Percentiles rank a stretch among this genome's conserved stretches.
Evolutionary conservation across 2,113 vertebrate genomes (phyloP).

Genomic region (Reinhardtius hippoglossoides): DNA sequence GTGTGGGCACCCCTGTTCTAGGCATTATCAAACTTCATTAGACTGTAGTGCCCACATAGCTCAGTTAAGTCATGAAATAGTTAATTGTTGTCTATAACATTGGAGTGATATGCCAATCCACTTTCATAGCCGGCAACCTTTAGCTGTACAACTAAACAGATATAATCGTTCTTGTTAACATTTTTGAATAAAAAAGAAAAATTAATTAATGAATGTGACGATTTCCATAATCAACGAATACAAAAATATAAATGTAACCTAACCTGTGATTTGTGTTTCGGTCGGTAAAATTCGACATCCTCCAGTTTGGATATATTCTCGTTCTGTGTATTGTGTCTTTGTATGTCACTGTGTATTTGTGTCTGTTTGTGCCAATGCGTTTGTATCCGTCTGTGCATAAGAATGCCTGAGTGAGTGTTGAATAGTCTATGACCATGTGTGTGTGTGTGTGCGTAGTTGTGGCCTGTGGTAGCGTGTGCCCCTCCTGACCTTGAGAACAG

Average conservation of each 20-base stretch:
- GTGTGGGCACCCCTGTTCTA: too few relatives aligned
- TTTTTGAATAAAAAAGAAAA: too few relatives aligned
- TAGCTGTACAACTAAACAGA: too few relatives aligned
- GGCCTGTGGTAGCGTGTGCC: conserved; percentile 73
- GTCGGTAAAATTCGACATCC: background rate
- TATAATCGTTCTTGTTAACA: too few relatives aligned
- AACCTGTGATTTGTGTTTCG: background rate
- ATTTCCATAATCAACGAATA: background rate
- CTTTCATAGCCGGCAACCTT: too few relatives aligned
- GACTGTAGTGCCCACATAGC: too few relatives aligned
- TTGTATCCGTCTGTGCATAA: conserved; percentile 46
- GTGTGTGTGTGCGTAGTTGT: conserved; percentile 52
- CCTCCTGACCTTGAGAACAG: conserved; percentile 80
- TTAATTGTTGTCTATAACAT: too few relatives aligned
- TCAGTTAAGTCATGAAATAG: too few relatives aligned
- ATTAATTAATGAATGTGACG: background rate
- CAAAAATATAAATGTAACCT: background rate
- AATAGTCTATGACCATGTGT: conserved; percentile 34
- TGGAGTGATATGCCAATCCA: too few relatives aligned
- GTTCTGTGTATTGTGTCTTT: background rate
- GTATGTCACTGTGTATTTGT: conserved; percentile 14
- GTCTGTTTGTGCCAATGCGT: background rate
- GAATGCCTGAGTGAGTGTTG: conserved; percentile 51
- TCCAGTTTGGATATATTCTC: conserved; percentile 1
- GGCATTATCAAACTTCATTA: too few relatives aligned